Conservation (phyloP, 2,113 vertebrate genomes). For the Motacilla alba region DNA sequence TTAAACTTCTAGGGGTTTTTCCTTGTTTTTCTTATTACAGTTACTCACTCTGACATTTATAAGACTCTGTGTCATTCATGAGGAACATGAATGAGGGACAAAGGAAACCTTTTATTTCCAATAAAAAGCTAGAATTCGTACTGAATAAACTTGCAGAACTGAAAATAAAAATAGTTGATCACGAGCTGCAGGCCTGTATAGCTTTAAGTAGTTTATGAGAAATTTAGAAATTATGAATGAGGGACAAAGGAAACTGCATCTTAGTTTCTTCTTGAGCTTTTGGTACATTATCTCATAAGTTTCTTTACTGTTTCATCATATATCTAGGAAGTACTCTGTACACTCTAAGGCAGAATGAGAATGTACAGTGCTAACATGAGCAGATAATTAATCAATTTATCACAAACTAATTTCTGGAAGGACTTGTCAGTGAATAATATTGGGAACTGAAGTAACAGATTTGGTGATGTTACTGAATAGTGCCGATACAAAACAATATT, state of each 20-base stretch:
- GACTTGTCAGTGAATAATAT: not conserved
- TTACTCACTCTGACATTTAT: not conserved
- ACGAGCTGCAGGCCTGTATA: not conserved
- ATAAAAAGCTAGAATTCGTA: not conserved
- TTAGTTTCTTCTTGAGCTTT: not conserved
- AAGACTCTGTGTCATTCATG: not conserved
- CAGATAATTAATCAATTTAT: not conserved
- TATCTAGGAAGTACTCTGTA: not conserved
- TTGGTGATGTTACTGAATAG: not conserved
- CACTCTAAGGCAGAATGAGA: not conserved
- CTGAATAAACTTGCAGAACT: not conserved
- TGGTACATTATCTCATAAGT: not conserved
- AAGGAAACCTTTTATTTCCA: no score
- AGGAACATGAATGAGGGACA: no score
- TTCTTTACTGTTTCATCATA: not conserved
- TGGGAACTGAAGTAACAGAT: not conserved
- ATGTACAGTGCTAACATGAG: not conserved
- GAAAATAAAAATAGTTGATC: not conserved
- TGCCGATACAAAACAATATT: not conserved
- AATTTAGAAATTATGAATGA: not conserved
- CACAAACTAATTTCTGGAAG: not conserved
- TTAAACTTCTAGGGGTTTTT: not conserved
- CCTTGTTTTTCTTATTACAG: not conserved
- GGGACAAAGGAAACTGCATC: not conserved
- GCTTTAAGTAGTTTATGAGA: not conserved